Base-by-base conservation (phyloP, 2,888 invertebrate genomes). In the Chalcosyrphus nemorum region DNA sequence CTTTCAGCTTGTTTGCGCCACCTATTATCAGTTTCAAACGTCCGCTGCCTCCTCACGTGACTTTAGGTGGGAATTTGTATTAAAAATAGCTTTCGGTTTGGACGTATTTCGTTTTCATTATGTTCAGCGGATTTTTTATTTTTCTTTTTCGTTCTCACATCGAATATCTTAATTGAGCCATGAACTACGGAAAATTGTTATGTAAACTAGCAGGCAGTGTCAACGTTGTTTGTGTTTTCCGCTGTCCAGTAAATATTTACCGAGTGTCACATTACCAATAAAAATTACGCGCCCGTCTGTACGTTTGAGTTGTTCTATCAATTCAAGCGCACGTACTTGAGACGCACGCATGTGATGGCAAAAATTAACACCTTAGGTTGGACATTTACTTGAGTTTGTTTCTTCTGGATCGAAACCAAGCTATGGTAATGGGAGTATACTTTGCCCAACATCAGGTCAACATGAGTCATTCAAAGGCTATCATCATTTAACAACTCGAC, bases 151-250 rank as follows among this genome's bases (percentile, higher is more conserved):
- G 13, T 19, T 35, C 19, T 19, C 24, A 43, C 19, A 17, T 45
- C 13, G 21, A 21, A 21, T 65, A 1, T 50, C 47, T 47, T 24
- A 15, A 47, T 65, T 65, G 13, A 35, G 47, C 13, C 19, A 21
- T 63, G 63, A 63, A 19, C 29, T 32, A 13, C 2, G 19, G 32
- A 17, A 29, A 19, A 45, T n/a, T 21, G 47, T 56, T 56, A 56
- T 56, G 35, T 56, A 56, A 56, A 35, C 19, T 5, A 52, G 6
- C 4, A 15, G 27, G 6, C 11, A 24, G 6, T 27, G 43, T 43
- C 43, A 19, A 35, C 11, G 54, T 17, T 52, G 15, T 35, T 11
- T 21, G 1, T 52, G 72, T 71, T 61, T 86, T 81, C 47, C 56
- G 71, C 70, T 85, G 56, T 75, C 81, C 11, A 9, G 32, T 3